These are phyloP conservation scores for Trichosurus vulpecula DNA, from an alignment of 2,797 vertebrate genomes.

Conservation along the genomic window DNA sequence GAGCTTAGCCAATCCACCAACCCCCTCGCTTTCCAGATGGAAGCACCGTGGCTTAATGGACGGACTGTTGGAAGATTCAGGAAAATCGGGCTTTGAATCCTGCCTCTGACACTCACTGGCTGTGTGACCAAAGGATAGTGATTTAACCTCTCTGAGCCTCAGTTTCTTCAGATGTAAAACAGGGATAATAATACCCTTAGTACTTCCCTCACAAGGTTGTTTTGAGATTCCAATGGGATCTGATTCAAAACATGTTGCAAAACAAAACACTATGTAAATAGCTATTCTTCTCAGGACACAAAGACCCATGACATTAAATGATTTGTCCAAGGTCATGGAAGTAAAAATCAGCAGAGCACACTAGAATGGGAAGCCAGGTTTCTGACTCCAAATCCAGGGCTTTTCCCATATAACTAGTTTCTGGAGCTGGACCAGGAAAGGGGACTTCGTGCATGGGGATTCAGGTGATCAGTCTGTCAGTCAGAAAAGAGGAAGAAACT, in stretches of 20 bases:
- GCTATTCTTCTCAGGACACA: neutral
- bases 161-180: neutral
- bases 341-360: neutral
- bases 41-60: neutral
- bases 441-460: neutral
- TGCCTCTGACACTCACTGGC: neutral
- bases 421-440: neutral
- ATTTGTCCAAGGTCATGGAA: neutral
- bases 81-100: neutral
- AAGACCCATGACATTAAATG: neutral
- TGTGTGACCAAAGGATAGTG: neutral
- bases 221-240: neutral
- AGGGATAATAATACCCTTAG: neutral
- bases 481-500: neutral
- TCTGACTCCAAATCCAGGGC: neutral
- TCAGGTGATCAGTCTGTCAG: neutral
- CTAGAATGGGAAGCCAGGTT: neutral
- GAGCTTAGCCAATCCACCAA: neutral
- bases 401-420: neutral
- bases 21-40: neutral
- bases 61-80: neutral
- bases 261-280: neutral
- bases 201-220: neutral
- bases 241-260: neutral
- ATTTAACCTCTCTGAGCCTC: neutral